Base-by-base conservation (phyloP, 2,113 vertebrate genomes). In the Dasyurus viverrinus region DNA sequence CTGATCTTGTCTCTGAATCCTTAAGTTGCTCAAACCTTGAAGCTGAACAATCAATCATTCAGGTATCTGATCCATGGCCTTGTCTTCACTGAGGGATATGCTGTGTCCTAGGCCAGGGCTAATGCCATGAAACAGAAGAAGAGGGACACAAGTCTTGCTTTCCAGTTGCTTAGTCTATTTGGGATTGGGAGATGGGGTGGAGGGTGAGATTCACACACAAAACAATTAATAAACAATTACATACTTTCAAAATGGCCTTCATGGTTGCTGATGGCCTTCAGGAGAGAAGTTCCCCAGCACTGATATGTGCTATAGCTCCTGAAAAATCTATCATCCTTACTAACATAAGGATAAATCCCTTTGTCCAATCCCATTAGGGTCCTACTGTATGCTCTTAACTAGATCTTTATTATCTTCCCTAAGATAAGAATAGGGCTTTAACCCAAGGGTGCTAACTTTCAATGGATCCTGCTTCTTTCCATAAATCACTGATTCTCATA, bases 1-100 rank as follows among this genome's bases (percentile, higher is more conserved):
- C 68, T 84, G 68, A 84, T 84, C n/a, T 84, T 84, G 68, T 84
- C 68, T 84, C n/a, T 84, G 68, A n/a, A 42, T 84, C n/a, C 68
- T 23, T 42, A n/a, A 42, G 19, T 84, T 84, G 36, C 68, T 84
- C 68, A 84, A 42, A 84, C 68, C n/a, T 19, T 84, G 7, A n/a
- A 42, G 19, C 68, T 84, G 36, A 42, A 42, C n/a, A 42, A 84
- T 84, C n/a, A 42, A 42, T 84, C n/a, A 84, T 84, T n/a, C 19
- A 23, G 42, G 7, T n/a, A 22, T 7, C 19, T 19, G 8, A 22
- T 23, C 68, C 16, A 23, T 84, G 68, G 16, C 6, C 36, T 76
- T 2, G 26, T 76, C 68, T 42, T 76, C 68, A 22, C 68, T 76
- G 68, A 8, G 36, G n/a, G 7, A 19, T 84, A 7, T 76, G 10